phyloP scores from a whole-genome alignment of 2,888 invertebrate species.

The Calameuta pallipes region DNA sequence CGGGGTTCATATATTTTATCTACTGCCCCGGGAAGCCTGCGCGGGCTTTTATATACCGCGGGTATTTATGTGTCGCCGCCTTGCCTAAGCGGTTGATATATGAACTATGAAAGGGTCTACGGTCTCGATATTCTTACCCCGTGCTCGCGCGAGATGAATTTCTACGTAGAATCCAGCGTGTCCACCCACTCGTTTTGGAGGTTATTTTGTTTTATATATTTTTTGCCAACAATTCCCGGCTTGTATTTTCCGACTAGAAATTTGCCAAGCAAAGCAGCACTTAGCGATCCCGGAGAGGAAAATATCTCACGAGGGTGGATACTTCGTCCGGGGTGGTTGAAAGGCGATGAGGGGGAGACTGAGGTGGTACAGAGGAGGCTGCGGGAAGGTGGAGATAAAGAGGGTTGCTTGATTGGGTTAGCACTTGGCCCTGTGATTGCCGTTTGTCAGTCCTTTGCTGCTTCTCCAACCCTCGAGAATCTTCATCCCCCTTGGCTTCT shows the following conservation, averaged over 20 bases:
- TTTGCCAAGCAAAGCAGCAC: not conserved
- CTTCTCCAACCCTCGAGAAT: constrained; percentile 33
- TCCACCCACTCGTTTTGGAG: not conserved
- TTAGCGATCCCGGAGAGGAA: not conserved
- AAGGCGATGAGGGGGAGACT: not conserved
- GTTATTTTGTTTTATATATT: not conserved
- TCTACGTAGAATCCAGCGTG: not conserved
- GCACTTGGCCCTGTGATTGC: constrained; percentile 57
- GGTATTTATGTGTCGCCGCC: constrained; percentile 63
- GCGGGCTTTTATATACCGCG: constrained; percentile 50
- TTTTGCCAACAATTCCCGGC: not conserved
- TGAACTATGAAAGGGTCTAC: constrained; percentile 52
- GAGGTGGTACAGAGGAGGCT: not conserved
- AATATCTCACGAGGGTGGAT: not conserved
- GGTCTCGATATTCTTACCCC: constrained; percentile 14
- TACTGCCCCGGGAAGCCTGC: constrained; percentile 37
- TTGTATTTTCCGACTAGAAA: not conserved
- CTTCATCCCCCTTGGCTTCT: not conserved
- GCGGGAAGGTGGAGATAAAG: not conserved
- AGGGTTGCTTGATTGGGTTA: constrained; percentile 53
- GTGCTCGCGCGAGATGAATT: constrained; percentile 4
- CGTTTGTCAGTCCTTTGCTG: constrained; percentile 55
- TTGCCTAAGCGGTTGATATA: constrained; percentile 62
- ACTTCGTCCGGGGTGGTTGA: not conserved
- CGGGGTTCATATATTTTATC: constrained; percentile 55